phyloP scores from a whole-genome alignment of 64 coral and sea anemone genomes.

The Cladopsammia gracilis region DNA sequence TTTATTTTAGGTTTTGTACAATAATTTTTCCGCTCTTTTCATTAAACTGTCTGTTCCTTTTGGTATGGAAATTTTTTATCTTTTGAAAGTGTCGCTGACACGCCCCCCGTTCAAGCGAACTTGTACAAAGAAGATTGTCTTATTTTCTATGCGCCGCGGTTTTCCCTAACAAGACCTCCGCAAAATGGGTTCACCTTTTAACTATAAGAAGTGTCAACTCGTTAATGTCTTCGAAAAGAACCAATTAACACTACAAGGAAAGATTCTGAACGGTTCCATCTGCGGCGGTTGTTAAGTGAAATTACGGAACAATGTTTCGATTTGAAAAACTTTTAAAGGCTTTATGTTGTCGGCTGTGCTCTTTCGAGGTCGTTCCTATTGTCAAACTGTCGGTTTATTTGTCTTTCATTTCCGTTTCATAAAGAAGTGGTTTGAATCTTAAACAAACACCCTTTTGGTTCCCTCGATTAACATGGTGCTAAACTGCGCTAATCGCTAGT shows the following conservation, averaged over 20 bases:
- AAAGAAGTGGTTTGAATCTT: slow-evolving; percentile 44
- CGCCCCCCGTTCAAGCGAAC: background rate
- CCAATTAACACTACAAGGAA: background rate
- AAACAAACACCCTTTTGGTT: slow-evolving; percentile 7
- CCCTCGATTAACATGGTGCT: background rate
- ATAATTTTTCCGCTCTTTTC: background rate
- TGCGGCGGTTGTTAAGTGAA: background rate
- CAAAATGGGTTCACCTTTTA: background rate
- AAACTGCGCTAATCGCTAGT: slow-evolving; percentile 11
- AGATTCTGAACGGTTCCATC: background rate
- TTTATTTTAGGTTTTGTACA: background rate
- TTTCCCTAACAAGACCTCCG: background rate
- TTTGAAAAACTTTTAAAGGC: background rate
- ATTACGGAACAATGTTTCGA: slow-evolving; percentile 39
- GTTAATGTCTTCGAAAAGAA: background rate
- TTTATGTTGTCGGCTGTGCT: background rate
- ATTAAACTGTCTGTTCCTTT: too few relatives aligned
- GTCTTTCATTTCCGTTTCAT: slow-evolving; percentile 24
- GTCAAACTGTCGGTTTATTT: slow-evolving; percentile 37
- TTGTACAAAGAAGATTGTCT: background rate
- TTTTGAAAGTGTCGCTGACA: background rate
- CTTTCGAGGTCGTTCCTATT: background rate
- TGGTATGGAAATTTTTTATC: slow-evolving; percentile 8
- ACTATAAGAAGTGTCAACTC: slow-evolving; percentile 19
- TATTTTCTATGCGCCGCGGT: background rate